Base-by-base conservation (phyloP, 1,140 invertebrate species). In the Zaprionus tsacasi region DNA sequence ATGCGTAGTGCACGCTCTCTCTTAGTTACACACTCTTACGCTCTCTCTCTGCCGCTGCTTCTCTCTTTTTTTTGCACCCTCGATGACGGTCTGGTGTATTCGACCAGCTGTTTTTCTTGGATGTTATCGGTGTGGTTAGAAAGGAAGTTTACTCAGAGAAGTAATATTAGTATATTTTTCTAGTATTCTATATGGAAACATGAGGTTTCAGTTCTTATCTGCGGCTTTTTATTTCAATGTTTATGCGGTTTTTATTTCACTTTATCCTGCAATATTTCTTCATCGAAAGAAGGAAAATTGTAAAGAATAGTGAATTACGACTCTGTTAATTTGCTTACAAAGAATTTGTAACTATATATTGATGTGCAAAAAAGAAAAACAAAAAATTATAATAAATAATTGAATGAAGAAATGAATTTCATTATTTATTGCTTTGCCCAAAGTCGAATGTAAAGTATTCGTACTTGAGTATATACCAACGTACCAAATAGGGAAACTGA, bases 351-450 rank as follows among this genome's bases (percentile, higher is more conserved):
- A 58, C 54, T 38, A 36, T 50, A 58, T 63, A 57, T 64, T 69
- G 74, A 36, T 11, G 45, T 50, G 45, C 15, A 50, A 25, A 50
- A 48, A 48, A 17, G n/a, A 76, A 58, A 59, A 27, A 27, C 1
- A 27, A 30, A 27, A 61, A 61, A 17, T 21, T n/a, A 54, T 17
- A 25, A 30, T 11, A 56, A 74, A 87, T 79, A 82, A 87, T 87
- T 79, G 80, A 86, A 86, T 87, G 70, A 25, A 67, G 74, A 76
- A 78, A 75, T 76, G 70, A 67, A 70, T 76, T 82, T 76, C 66
- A 79, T 88, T 79, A 82, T 77, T 76, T 71, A 82, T 67, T 80
- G 79, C 79, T 81, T 72, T 79, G 64, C 78, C 75, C 82, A 85
- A 85, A 71, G 67, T 54, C 79, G 70, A 61, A 75, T 79, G 82